phyloP scores from a whole-genome alignment of 2,113 vertebrate genomes.

The Equus przewalskii region DNA sequence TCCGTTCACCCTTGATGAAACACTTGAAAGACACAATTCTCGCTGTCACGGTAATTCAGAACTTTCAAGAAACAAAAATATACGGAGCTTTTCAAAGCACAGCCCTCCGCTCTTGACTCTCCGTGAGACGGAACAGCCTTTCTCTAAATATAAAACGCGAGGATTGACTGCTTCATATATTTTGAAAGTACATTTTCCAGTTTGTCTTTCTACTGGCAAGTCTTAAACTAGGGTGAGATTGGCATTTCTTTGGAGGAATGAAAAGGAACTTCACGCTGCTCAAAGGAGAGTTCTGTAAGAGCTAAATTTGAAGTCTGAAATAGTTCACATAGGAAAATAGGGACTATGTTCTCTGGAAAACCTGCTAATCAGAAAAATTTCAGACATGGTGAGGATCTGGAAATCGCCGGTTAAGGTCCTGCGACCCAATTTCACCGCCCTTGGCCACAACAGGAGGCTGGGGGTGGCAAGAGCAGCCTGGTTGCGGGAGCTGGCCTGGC shows the following conservation, averaged over 20 bases:
- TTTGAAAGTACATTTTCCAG: constrained; percentile 1
- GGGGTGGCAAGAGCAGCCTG: background rate
- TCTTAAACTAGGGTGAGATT: constrained; percentile 31
- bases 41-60: constrained; percentile 1
- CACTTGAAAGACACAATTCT: background rate
- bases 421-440: background rate
- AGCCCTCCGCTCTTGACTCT: background rate
- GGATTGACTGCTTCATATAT: background rate
- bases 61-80: constrained; percentile 39
- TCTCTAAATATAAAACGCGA: background rate
- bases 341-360: background rate
- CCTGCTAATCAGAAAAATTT: background rate
- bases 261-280: constrained; percentile 13
- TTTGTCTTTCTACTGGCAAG: background rate
- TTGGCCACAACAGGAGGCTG: background rate
- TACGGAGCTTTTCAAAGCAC: background rate
- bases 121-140: background rate
- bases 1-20: background rate
- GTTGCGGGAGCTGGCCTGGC: background rate
- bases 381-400: background rate
- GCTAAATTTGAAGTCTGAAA: constrained; percentile 3
- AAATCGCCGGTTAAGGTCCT: background rate
- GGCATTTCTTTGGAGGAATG: background rate
- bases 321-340: constrained; percentile 1
- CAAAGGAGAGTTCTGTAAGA: background rate